These are phyloP conservation scores for Erebia ligea DNA, from an alignment of 2,888 invertebrate species.

Conservation along the genomic window DNA sequence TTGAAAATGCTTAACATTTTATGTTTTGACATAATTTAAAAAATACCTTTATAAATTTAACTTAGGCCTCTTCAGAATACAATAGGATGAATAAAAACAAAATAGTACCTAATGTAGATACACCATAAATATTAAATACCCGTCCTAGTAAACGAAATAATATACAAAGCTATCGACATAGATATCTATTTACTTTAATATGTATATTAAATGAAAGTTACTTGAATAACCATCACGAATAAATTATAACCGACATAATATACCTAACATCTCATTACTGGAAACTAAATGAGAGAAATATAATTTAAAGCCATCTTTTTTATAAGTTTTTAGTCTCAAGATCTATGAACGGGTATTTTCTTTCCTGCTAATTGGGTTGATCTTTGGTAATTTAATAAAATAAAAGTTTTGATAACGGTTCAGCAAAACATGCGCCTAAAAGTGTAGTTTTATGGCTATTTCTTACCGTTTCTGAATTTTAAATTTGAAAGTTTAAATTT, in stretches of 20 bases:
- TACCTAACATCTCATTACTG: not conserved
- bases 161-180: not conserved
- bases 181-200: not conserved
- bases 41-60: no score
- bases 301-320: not conserved
- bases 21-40: no score
- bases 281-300: constrained; percentile 3
- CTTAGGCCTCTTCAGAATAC: no score
- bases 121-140: no score
- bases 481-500: not conserved
- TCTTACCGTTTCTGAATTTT: not conserved
- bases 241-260: not conserved
- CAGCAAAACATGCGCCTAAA: not conserved
- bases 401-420: constrained; percentile 13
- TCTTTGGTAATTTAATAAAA: constrained; percentile 14
- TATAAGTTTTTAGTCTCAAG: not conserved
- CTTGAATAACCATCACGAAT: constrained; percentile 8
- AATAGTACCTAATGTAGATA: no score
- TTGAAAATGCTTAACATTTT: no score
- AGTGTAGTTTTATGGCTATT: not conserved
- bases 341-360: constrained; percentile 12
- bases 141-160: not conserved
- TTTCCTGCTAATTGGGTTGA: constrained; percentile 18
- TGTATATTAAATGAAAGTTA: constrained; percentile 14
- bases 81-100: no score